A percentile compares a stretch with the other conserved stretches of the same genome.
Evolutionary conservation across 2,113 vertebrate genomes (phyloP).

Genomic region (Lichenostomus cassidix): DNA sequence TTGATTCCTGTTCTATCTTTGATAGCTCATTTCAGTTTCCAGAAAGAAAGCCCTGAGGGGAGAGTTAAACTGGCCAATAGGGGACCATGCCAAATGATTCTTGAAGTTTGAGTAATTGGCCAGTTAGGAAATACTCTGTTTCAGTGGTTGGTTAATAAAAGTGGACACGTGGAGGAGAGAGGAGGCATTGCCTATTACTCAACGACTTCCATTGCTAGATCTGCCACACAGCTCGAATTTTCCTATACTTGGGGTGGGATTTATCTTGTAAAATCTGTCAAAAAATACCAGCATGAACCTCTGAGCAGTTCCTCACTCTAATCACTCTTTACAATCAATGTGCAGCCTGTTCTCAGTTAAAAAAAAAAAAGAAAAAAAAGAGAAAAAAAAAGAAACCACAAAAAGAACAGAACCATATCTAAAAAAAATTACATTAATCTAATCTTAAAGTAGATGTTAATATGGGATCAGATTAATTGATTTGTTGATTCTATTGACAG

Average conservation of each 20-base stretch:
- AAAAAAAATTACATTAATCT: neutral
- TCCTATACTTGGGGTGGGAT: neutral
- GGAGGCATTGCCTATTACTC: neutral
- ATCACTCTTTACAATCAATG: neutral
- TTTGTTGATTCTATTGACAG: neutral
- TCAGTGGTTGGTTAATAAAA: neutral
- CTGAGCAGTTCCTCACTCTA: neutral
- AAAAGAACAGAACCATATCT: too few relatives aligned
- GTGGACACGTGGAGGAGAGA: neutral
- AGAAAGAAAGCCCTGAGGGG: neutral
- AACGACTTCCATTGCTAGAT: neutral
- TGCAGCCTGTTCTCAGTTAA: accelerated
- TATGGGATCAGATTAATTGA: neutral
- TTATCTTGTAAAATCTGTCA: neutral
- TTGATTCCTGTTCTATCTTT: neutral
- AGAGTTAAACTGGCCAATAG: neutral
- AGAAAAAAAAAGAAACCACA: neutral
- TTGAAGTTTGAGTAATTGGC: neutral
- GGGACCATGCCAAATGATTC: neutral
- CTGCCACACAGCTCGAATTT: neutral
- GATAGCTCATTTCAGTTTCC: neutral
- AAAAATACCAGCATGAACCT: neutral
- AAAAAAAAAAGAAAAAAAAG: neutral
- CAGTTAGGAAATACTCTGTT: neutral
- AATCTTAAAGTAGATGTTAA: neutral